A percentile compares a stretch with the other conserved stretches of the same genome.
These are phyloP conservation scores for Molorchus minor DNA, from an alignment of 2,888 invertebrate genomes.

Conservation along the genomic window DNA sequence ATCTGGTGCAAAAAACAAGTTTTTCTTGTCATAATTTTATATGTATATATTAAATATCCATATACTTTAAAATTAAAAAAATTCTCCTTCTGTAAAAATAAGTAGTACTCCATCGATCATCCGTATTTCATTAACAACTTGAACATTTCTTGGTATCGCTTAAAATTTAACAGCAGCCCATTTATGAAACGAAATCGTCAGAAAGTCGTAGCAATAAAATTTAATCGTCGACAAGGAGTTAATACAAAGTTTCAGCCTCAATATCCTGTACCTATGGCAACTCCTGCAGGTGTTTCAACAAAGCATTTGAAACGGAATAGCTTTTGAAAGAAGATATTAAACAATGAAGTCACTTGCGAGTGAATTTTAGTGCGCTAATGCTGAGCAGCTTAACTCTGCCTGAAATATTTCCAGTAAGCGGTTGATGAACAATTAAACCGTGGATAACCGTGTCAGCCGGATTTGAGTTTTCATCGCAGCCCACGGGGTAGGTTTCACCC, in stretches of 20 bases:
- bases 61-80: no score
- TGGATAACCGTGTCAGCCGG: conserved; percentile 35
- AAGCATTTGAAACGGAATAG: conserved; percentile 53
- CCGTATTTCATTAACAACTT: no score
- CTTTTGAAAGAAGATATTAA: conserved; percentile 55
- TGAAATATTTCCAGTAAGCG: conserved; percentile 50
- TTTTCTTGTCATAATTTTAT: no score
- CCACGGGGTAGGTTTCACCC: background rate
- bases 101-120: no score
- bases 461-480: conserved; percentile 24
- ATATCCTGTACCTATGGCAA: conserved; percentile 10
- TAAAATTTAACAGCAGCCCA: no score
- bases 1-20: no score
- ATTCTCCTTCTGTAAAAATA: no score
- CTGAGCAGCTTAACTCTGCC: conserved; percentile 57
- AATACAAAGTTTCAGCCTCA: conserved; percentile 11
- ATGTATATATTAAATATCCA: no score
- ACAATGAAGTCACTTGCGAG: conserved; percentile 59
- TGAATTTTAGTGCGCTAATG: conserved; percentile 55
- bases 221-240: conserved; percentile 1
- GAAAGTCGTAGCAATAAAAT: background rate
- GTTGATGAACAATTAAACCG: conserved; percentile 53
- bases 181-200: no score
- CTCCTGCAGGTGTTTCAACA: conserved; percentile 28
- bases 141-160: no score